Base-by-base conservation (phyloP, 30 jellyfish, hydroid and myxozoan species). In the Cassiopea andromeda region DNA sequence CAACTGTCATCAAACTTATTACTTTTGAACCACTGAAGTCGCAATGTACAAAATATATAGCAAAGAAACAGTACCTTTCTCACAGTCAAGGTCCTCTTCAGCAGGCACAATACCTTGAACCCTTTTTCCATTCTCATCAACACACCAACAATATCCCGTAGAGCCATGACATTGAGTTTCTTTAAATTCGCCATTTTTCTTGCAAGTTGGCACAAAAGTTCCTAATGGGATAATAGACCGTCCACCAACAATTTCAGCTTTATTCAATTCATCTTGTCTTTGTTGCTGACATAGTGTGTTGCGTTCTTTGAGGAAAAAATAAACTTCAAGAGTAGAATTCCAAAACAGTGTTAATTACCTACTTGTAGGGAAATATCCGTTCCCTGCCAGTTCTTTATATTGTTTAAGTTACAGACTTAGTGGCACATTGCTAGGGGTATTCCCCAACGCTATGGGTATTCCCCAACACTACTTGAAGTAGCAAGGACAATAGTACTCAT, bases 131-230 rank as follows among this genome's bases (percentile, higher is more conserved):
- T 50, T 49, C 84, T 83, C 60, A 61, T 90, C 91, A 67, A 90
- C 97, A 76, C 97, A 90, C 97, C 97, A 90, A 69, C 97, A 90
- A 78, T 75, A 84, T 48, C 94, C 91, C 0, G 85, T 64, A 0
- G 94, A 90, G 61, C 97, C 93, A 84, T 90, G 97, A 77, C 97
- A 90, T 67, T 90, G 97, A 43, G 49, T 59, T 4, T 19, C 79
- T 75, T 70, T 82, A 69, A 83, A 90, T 1, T 75, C 89, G 43
- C 97, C 97, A 59, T 84, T 84, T n/a, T 84, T 82, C 46, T 75
- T 78, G 68, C 97, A 90, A 44, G 58, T 69, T 1, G 97, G 94
- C 54, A 77, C 1, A 78, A 19, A 84, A 19, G 82, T 45, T 1
- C 91, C 97, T 48, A 76, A 84, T 12, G 84, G 67, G 38, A 82